These are phyloP conservation scores for Apis florea DNA, from an alignment of 1,140 invertebrate species.

Conservation along the genomic window DNA sequence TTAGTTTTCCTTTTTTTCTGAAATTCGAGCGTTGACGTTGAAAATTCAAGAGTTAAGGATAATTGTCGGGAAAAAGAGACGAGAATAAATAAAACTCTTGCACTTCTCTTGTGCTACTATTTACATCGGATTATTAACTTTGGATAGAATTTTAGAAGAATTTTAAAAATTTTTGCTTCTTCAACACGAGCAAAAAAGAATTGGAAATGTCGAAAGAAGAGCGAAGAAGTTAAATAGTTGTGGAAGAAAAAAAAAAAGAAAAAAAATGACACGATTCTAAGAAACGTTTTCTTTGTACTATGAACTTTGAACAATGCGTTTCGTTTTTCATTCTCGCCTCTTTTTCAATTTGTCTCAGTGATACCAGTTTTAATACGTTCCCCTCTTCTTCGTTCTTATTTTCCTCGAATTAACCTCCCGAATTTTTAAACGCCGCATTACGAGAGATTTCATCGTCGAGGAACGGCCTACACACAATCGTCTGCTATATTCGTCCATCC, in stretches of 20 bases:
- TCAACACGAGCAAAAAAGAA: neutral
- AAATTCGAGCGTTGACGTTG: neutral
- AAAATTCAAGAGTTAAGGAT: neutral
- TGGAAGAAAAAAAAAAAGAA: neutral
- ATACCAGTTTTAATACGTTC: slow-evolving; percentile 13
- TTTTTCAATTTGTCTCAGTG: slow-evolving; percentile 4
- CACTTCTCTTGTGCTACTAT: too few species aligned
- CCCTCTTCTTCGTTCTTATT: neutral
- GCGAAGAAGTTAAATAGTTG: neutral
- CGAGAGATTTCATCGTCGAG: slow-evolving; percentile 4
- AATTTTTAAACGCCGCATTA: slow-evolving; percentile 7
- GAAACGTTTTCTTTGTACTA: neutral
- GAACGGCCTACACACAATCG: neutral
- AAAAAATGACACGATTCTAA: neutral
- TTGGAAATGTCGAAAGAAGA: neutral
- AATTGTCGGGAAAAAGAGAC: neutral
- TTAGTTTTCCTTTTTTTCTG: too few species aligned
- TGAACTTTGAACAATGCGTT: too few species aligned
- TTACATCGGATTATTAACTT: too few species aligned
- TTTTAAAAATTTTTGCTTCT: too few species aligned
- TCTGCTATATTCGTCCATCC: neutral
- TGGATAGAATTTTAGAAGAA: too few species aligned
- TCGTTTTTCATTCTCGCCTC: slow-evolving; percentile 26
- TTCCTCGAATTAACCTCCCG: slow-evolving; percentile 5
- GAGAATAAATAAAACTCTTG: neutral